Evolutionary conservation across 1,140 invertebrate species (phyloP).

Genomic region (Yoshiicerus persimilis): DNA sequence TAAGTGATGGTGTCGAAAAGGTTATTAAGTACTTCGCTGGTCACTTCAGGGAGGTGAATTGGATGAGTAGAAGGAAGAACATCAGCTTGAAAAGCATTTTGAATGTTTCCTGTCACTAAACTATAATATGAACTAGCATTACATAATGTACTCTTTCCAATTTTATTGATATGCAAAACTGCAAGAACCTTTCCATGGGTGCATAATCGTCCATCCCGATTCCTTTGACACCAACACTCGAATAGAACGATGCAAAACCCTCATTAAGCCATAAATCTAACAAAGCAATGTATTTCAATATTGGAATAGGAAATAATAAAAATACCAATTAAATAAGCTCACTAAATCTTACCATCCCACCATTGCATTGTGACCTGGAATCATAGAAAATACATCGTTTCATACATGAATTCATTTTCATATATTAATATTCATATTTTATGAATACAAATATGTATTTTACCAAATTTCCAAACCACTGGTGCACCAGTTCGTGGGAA

Average conservation of each 20-base stretch:
- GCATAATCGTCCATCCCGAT: not conserved
- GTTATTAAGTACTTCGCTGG: conserved; percentile 73
- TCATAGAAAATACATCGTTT: not conserved
- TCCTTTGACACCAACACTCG: conserved; percentile 48
- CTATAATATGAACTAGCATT: not conserved
- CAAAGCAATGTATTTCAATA: not conserved
- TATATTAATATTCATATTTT: not conserved
- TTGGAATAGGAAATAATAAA: not conserved
- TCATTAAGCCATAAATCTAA: conserved; percentile 64
- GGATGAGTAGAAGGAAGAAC: conserved; percentile 60
- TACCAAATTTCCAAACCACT: conserved; percentile 42
- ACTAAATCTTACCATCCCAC: conserved; percentile 28
- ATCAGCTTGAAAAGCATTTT: conserved; percentile 49
- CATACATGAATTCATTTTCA: too few relatives aligned
- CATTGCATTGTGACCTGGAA: conserved; percentile 31
- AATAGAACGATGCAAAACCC: conserved; percentile 68
- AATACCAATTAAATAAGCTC: too few relatives aligned
- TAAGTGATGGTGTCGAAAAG: conserved; percentile 87
- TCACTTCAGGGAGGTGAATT: conserved; percentile 54
- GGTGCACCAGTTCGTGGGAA: conserved; percentile 39
- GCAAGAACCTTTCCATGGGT: conserved; percentile 8
- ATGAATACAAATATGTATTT: not conserved
- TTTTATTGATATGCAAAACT: not conserved
- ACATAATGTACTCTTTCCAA: too few relatives aligned
- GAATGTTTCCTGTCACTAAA: conserved; percentile 12